A percentile compares a stretch with the other conserved stretches of the same genome.
Evolutionary conservation across 2,797 vertebrate genomes (phyloP).

Genomic region (Argyrosomus regius): DNA sequence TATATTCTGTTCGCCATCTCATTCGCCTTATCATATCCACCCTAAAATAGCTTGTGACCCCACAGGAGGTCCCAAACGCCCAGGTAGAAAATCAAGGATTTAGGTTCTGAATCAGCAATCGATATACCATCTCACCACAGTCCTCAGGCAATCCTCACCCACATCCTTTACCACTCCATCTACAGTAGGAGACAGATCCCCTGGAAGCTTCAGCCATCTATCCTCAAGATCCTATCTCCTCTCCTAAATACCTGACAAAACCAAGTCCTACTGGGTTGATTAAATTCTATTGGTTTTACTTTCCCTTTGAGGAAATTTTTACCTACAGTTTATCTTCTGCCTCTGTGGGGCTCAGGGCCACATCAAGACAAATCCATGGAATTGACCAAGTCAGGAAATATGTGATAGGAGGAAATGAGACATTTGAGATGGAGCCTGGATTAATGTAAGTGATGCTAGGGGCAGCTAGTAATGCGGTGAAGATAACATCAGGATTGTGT

Average conservation of each 20-base stretch:
- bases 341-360: slow-evolving; percentile 6
- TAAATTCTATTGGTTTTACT: slow-evolving; percentile 31
- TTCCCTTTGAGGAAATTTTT: slow-evolving; percentile 6
- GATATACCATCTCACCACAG: slow-evolving; percentile 74
- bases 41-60: slow-evolving; percentile 68
- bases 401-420: slow-evolving; percentile 29
- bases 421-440: slow-evolving; percentile 33
- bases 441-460: slow-evolving; percentile 28
- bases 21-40: slow-evolving; percentile 39
- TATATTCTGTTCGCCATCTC: slow-evolving; percentile 19
- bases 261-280: slow-evolving; percentile 12
- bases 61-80: slow-evolving; percentile 60
- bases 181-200: slow-evolving; percentile 65
- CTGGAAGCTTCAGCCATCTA: slow-evolving; percentile 58
- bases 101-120: slow-evolving; percentile 81
- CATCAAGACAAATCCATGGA: slow-evolving; percentile 25
- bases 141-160: slow-evolving; percentile 77
- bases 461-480: slow-evolving; percentile 23
- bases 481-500: slow-evolving; percentile 25
- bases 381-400: slow-evolving; percentile 43
- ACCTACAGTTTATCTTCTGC: slow-evolving; percentile 31
- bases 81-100: slow-evolving; percentile 70
- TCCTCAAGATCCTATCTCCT: slow-evolving; percentile 48
- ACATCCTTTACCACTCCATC: slow-evolving; percentile 71
- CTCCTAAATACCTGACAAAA: slow-evolving; percentile 38